A percentile compares a stretch with the other conserved stretches of the same genome.
phyloP scores from a whole-genome alignment of 1,140 invertebrate species.

The Listronotus bonariensis region DNA sequence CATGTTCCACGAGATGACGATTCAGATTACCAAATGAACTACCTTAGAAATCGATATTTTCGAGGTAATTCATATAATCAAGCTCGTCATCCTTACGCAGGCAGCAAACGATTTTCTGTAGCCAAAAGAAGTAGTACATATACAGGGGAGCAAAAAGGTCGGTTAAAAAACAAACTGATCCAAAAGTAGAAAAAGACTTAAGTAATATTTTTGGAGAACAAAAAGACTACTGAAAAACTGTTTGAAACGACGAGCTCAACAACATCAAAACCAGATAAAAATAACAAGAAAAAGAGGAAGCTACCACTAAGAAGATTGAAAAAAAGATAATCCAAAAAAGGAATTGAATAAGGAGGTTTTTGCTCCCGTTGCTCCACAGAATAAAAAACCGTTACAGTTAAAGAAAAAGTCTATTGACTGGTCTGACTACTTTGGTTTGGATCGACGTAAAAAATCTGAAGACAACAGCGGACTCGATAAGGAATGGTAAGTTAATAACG shows the following conservation, averaged over 20 bases:
- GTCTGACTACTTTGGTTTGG: constrained; percentile 83
- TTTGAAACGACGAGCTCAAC: constrained; percentile 13
- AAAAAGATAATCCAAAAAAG: constrained; percentile 34
- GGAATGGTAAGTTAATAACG: constrained; percentile 55
- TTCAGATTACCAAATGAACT: constrained; percentile 23
- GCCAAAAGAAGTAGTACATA: constrained; percentile 63
- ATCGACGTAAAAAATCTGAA: constrained; percentile 70
- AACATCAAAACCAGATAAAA: constrained; percentile 32
- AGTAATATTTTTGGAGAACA: constrained; percentile 59
- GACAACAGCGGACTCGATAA: constrained; percentile 57
- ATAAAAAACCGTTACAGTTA: constrained; percentile 61
- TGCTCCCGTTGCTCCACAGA: constrained; percentile 47
- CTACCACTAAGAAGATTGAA: constrained; percentile 34
- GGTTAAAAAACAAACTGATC: constrained; percentile 51
- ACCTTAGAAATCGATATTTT: constrained; percentile 29
- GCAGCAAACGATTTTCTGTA: constrained; percentile 65
- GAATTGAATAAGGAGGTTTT: constrained; percentile 38
- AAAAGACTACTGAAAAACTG: constrained; percentile 33
- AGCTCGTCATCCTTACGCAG: constrained; percentile 19
- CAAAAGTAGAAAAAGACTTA: constrained; percentile 61
- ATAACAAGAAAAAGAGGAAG: constrained; percentile 14
- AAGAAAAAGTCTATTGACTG: constrained; percentile 82
- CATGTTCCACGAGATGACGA: constrained; percentile 31
- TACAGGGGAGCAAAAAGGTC: constrained; percentile 45
- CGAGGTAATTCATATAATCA: constrained; percentile 26